Evolutionary conservation across 1,140 invertebrate species (phyloP), one percentile per base, ranked within the genome.

Genomic region (Drosophila gunungcola): DNA sequence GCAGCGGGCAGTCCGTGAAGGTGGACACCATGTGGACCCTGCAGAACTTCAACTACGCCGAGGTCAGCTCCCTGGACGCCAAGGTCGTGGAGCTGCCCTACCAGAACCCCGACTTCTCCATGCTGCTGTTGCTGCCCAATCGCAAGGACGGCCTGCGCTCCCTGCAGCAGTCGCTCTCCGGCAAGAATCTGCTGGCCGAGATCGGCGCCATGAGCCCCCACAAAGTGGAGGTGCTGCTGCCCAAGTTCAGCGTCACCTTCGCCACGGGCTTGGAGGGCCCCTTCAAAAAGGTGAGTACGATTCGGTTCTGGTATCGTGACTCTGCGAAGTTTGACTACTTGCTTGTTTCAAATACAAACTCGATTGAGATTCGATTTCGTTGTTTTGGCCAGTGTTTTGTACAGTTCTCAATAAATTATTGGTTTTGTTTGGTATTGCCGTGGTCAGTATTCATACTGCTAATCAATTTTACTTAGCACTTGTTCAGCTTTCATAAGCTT

Each of bases 181-280:
- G 93, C 10, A 90, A 78, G 27, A 76, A 92, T 29, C 65, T 93
- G 4, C 73, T 95, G 11, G 60, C 86, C 9, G 74, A 85, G 29
- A 54, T 91, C 10, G 72, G 82, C 0, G 68, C 91, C 0, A 76
- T 79, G 32, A 92, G 92, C 25, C 36, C 60, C 12, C 68, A 84
- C 0, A 83, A 83, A 7, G 93, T 95, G 3, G 74, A 93, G 12
- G 73, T 96, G 3, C 91, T 76, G 13, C 56, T 96, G 41, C 96
- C 96, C 6, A 94, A 94, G 81, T 96, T 96, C 75, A 94, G 94
- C 73, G 93, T 95, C 3, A 94, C 94, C 78, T 93, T 93, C n/a
- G 90, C 80, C 29, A 80, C 94, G 0, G 70, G 94, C 34, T 79
- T 96, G 13, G 93, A 93, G 36, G 62, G 93, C 3, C 76, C 93